Evolutionary conservation across 2,888 invertebrate genomes (phyloP).

Genomic region (Lasioglossum lativentre): DNA sequence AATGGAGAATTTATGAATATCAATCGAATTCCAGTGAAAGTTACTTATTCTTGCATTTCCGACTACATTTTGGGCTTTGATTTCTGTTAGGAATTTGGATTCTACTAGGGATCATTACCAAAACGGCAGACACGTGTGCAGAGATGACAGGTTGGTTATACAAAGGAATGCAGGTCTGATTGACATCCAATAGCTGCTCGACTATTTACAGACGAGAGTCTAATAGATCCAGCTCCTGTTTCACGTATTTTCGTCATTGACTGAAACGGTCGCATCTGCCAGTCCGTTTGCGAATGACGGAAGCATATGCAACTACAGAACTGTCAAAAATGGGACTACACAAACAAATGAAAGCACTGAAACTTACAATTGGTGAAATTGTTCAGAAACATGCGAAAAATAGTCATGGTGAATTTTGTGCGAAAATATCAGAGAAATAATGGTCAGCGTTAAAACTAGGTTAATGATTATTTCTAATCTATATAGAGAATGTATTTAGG

Average conservation of each 20-base stretch:
- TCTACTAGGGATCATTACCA: background rate
- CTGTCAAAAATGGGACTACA: background rate
- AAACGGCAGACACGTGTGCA: background rate
- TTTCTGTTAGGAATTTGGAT: too few species aligned
- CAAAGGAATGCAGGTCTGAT: background rate
- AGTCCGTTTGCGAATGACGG: background rate
- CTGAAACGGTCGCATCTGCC: background rate
- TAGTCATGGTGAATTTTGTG: background rate
- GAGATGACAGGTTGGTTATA: background rate
- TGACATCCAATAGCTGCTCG: background rate
- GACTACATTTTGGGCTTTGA: background rate
- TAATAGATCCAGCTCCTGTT: background rate
- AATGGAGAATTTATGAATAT: too few species aligned
- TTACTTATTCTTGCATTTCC: background rate
- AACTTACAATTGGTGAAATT: background rate
- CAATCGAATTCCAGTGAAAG: too few species aligned
- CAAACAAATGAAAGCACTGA: background rate
- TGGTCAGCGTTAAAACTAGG: background rate
- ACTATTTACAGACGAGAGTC: background rate
- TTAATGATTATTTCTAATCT: background rate
- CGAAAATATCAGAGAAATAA: background rate
- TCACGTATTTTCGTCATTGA: background rate
- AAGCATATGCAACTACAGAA: background rate
- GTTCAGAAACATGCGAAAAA: background rate
- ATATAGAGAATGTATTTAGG: background rate